Conservation (phyloP, 2,888 invertebrate genomes). For the Euzophera pinguis region DNA sequence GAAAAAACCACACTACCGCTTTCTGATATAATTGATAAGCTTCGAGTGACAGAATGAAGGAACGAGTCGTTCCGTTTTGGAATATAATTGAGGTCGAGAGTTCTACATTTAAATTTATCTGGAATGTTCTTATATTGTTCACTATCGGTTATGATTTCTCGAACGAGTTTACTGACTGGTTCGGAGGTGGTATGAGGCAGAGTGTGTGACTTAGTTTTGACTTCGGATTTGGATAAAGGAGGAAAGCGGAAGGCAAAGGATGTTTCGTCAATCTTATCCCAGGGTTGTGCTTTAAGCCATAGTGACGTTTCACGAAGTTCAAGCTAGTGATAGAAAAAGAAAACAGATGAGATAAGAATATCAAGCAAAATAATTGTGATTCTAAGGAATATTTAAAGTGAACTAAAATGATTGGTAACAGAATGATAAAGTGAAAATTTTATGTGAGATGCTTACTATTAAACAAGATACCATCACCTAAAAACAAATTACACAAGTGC, state of each 20-base stretch:
- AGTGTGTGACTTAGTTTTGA: slow-evolving; percentile 24
- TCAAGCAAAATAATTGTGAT: slow-evolving; percentile 10
- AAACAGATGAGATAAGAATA: slow-evolving; percentile 29
- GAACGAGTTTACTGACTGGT: slow-evolving; percentile 51
- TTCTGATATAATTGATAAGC: slow-evolving; percentile 63
- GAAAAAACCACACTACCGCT: slow-evolving; percentile 43
- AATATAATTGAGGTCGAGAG: slow-evolving; percentile 38
- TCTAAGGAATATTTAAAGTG: neutral
- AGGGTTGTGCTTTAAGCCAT: slow-evolving; percentile 58
- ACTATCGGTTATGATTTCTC: slow-evolving; percentile 49
- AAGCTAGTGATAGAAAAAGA: slow-evolving; percentile 62
- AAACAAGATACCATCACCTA: slow-evolving; percentile 16
- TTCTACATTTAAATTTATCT: slow-evolving; percentile 46
- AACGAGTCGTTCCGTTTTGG: slow-evolving; percentile 54
- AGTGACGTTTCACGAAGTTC: slow-evolving; percentile 59
- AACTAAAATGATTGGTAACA: neutral
- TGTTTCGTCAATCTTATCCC: slow-evolving; percentile 63
- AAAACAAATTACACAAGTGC: too few relatives aligned
- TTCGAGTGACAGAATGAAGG: slow-evolving; percentile 50
- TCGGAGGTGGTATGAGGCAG: slow-evolving; percentile 23
- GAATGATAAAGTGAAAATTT: slow-evolving; percentile 13
- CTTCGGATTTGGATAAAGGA: slow-evolving; percentile 30
- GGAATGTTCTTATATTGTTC: slow-evolving; percentile 46
- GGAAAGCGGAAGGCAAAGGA: slow-evolving; percentile 49
- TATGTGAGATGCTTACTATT: neutral